Conservation (phyloP, 2,797 vertebrate genomes). For the Vespertilio murinus region DNA sequence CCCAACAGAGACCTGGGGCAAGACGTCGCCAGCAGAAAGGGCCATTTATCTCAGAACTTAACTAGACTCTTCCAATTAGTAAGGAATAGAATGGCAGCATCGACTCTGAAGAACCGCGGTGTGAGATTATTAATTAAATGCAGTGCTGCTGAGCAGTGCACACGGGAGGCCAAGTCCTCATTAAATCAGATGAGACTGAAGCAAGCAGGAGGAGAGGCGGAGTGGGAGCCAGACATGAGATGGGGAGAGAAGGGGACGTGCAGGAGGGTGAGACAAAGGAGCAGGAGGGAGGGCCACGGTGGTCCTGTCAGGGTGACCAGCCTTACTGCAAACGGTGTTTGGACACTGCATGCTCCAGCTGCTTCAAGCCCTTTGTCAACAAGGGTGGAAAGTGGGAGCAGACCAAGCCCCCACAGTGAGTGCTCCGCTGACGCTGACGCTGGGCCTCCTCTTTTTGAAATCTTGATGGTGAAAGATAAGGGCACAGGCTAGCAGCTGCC, state of each 20-base stretch:
- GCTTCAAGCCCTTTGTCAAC: not conserved
- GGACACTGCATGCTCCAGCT: not conserved
- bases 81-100: constrained; percentile 57
- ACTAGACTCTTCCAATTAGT: constrained; percentile 73
- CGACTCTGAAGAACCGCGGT: constrained; percentile 38
- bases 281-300: not conserved
- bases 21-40: not conserved
- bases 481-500: not conserved
- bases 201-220: not conserved
- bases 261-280: fast-evolving
- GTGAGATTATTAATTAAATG: constrained; percentile 73
- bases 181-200: constrained; percentile 58
- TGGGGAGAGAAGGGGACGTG: too few relatives aligned
- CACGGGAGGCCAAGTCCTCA: constrained; percentile 58
- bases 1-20: not conserved
- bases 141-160: constrained; percentile 8
- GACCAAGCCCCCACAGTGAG: fast-evolving
- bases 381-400: not conserved
- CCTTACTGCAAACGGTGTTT: not conserved
- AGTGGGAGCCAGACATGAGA: not conserved
- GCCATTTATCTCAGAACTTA: constrained; percentile 62
- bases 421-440: not conserved
- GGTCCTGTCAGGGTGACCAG: not conserved
- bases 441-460: not conserved
- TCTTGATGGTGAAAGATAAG: not conserved